Evolutionary conservation across 2,888 invertebrate species (phyloP).

Genomic region (Argyresthia albistria): DNA sequence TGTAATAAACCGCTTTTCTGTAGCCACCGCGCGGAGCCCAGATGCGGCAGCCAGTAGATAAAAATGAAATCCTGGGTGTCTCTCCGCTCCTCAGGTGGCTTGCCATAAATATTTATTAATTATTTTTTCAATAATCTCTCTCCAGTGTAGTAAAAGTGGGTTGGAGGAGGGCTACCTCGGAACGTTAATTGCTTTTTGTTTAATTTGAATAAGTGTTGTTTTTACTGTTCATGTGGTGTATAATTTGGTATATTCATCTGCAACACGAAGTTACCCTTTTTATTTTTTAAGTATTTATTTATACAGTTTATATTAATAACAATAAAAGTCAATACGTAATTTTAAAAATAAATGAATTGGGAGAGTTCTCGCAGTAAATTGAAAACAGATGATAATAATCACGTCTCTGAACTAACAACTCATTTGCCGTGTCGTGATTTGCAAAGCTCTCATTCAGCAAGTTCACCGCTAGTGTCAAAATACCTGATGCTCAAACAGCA

Average conservation of each 20-base stretch:
- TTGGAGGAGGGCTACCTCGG: slow-evolving; percentile 60
- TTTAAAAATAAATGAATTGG: background rate
- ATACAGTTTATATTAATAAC: background rate
- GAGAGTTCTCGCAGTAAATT: too few species aligned
- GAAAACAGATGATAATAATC: too few species aligned
- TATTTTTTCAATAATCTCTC: slow-evolving; percentile 73
- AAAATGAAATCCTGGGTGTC: slow-evolving; percentile 42
- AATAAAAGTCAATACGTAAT: background rate
- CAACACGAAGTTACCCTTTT: background rate
- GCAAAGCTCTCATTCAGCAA: too few species aligned
- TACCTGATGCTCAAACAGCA: too few species aligned
- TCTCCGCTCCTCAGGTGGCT: slow-evolving; percentile 60
- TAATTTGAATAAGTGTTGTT: slow-evolving; percentile 62
- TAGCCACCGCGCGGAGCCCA: slow-evolving; percentile 48
- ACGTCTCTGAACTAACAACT: too few species aligned
- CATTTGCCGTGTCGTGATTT: too few species aligned
- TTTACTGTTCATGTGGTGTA: too few species aligned
- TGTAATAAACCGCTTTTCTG: slow-evolving; percentile 82
- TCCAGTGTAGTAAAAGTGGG: slow-evolving; percentile 40
- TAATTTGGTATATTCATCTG: too few species aligned
- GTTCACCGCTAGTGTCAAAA: too few species aligned
- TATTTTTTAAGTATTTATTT: background rate
- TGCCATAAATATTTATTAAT: slow-evolving; percentile 72
- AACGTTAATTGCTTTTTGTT: slow-evolving; percentile 71
- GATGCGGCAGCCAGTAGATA: slow-evolving; percentile 61